Base-by-base conservation (phyloP, 2,797 vertebrate genomes). In the Trachops cirrhosus region DNA sequence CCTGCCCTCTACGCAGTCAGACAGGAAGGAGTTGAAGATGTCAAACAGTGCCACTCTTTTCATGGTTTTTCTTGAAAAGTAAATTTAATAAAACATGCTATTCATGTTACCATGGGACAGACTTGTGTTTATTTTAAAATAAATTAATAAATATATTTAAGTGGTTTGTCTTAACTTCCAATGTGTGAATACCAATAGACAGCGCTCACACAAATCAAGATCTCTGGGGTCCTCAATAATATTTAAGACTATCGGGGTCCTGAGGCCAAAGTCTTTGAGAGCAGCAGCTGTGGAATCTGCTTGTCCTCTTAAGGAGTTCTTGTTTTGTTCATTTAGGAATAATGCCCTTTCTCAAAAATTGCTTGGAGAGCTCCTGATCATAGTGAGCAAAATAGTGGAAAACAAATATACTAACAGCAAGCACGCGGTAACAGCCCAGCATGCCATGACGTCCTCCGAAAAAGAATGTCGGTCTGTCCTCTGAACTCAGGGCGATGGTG, bases 361-460 rank as follows among this genome's bases (percentile, higher is more conserved):
- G 19, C 24, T 26, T 5, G 14, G 3, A 6, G 48, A 37, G 39
- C 29, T 6, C 22, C 6, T 11, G 29, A 5, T 29, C 48, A 3
- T 1, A 32, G 73, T 0, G 11, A 64, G 24, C 57, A 15, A 37
- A 50, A 24, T 1, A 22, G n/a, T 11, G 19, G 34, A 15, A 32
- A 48, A 19, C 44, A 18, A 48, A 74, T 18, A 32, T 29, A 19
- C 26, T 10, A 5, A 19, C 32, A 32, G 29, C 15, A n/a, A 48
- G 73, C 26, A 7, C 4, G 37, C 0, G 9, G 14, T 1, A 3
- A 6, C 9, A 5, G 7, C 39, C 41, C 1, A 9, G 19, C 29
- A 1, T 0, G 4, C 3, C 22, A 0, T 0, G 3, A 4, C 34
- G 2, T 29, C 64, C 29, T 32, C 9, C 2, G 2, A 5, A 0